Percentiles rank a stretch among this genome's conserved stretches.
phyloP scores from a whole-genome alignment of 2,888 invertebrate genomes.

The Tachina fera region DNA sequence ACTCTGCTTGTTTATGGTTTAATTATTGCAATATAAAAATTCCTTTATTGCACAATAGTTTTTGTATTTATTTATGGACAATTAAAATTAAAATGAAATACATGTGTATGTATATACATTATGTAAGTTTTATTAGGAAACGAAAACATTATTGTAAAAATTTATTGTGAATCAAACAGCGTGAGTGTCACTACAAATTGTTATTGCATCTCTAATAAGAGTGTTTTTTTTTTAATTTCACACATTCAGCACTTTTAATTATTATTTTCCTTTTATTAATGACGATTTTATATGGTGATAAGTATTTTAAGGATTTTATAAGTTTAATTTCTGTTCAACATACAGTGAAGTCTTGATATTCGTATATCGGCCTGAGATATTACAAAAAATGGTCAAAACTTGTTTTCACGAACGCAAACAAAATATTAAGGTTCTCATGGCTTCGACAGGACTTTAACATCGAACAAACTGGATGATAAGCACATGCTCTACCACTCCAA shows the following conservation, averaged over 20 bases:
- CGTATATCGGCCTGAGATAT: no score
- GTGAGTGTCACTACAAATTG: slow-evolving; percentile 44
- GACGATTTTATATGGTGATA: slow-evolving; percentile 28
- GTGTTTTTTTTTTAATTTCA: neutral
- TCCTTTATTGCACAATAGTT: neutral
- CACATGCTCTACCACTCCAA: no score
- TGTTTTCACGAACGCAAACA: no score
- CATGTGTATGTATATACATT: slow-evolving; percentile 32
- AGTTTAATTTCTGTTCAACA: neutral
- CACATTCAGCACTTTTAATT: slow-evolving; percentile 20
- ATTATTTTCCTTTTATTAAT: slow-evolving; percentile 16
- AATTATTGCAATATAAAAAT: slow-evolving; percentile 1
- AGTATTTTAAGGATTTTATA: slow-evolving; percentile 11
- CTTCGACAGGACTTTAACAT: no score
- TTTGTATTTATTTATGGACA: slow-evolving; percentile 39
- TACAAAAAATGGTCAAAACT: no score
- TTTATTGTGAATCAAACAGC: slow-evolving; percentile 62
- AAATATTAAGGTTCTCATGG: no score
- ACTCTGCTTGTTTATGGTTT: neutral
- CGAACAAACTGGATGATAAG: no score
- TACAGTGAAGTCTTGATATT: neutral
- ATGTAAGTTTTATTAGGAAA: slow-evolving; percentile 5
- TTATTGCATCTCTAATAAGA: slow-evolving; percentile 17
- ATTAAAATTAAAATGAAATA: slow-evolving; percentile 61
- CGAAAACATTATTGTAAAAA: slow-evolving; percentile 41